Evolutionary conservation across 1,140 invertebrate species (phyloP).

Genomic region (Cydia fagiglandana): DNA sequence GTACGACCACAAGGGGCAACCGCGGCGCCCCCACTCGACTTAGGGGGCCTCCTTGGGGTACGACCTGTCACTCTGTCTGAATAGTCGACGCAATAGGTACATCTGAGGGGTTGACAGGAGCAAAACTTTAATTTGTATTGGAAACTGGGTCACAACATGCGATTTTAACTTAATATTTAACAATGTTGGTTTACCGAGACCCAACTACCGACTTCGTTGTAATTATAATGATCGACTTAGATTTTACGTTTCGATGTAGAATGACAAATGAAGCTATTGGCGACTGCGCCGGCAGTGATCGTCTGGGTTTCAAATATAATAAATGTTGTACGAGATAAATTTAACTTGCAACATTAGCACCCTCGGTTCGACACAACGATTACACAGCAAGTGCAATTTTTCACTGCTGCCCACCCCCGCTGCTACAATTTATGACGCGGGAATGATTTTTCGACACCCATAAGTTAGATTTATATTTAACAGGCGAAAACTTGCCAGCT

Average conservation of each 20-base stretch:
- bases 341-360: constrained; percentile 66
- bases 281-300: constrained; percentile 24
- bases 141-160: constrained; percentile 23
- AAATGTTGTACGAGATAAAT: constrained; percentile 69
- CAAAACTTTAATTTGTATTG: constrained; percentile 31
- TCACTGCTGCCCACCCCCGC: constrained; percentile 59
- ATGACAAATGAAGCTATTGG: not conserved
- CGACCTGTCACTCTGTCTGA: constrained; percentile 41
- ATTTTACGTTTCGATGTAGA: not conserved
- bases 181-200: not conserved
- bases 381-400: constrained; percentile 66
- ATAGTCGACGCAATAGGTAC: constrained; percentile 16
- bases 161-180: constrained; percentile 20
- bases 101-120: constrained; percentile 30
- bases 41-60: constrained; percentile 41
- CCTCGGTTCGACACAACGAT: constrained; percentile 61
- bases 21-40: constrained; percentile 45
- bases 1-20: constrained; percentile 52
- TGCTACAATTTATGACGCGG: constrained; percentile 65
- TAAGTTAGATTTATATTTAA: constrained; percentile 67
- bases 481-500: constrained; percentile 47
- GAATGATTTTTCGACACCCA: constrained; percentile 70
- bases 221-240: not conserved
- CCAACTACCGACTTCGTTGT: not conserved
- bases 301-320: constrained; percentile 54